Evolutionary conservation across 2,888 invertebrate genomes (phyloP), one percentile per base, ranked within the genome.

Genomic region (Drosophila phalerata): DNA sequence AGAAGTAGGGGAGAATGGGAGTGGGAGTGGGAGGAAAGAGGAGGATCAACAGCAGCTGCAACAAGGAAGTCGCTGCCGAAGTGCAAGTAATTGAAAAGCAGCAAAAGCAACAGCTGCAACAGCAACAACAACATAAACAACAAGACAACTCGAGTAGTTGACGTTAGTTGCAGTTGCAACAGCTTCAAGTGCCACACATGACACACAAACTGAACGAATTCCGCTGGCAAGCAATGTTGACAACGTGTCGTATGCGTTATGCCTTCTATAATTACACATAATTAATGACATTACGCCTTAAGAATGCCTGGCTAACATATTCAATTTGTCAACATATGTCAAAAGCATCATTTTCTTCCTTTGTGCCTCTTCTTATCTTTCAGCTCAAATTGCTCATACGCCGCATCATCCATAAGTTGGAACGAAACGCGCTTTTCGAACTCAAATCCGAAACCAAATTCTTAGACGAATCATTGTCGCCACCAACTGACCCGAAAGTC

Each of bases 51-150:
- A 25, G 40, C 51, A 43, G 28, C 52, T 25, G 45, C 69, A 40
- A 32, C 53, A 48, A 49, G 60, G 53, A 43, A 17, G 52, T 38
- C 45, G 45, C 19, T 38, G 51, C 43, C 65, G 73, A 75, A 77
- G 68, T 77, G 87, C 87, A 81, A 72, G 87, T 84, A 82, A 87
- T 78, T 84, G 85, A 84, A 84, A 75, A 77, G 81, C 68, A 75
- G 69, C 61, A 70, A 63, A 37, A 73, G 72, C 67, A 75, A 66
- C 47, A 67, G 66, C 66, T 42, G 19, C 53, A 66, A 57, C 68
- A 53, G n/a, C 52, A 40, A 28, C 17, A 17, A 9, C 64, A 66
- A 47, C 48, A 45, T 13, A 8, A 51, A 17, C 43, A 48, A 17
- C 37, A 34, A 9, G 5, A 25, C 37, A 17, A n/a, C 40, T 60